Conservation (phyloP, 1,140 invertebrate genomes). For the Oncopodura yosiiana region DNA sequence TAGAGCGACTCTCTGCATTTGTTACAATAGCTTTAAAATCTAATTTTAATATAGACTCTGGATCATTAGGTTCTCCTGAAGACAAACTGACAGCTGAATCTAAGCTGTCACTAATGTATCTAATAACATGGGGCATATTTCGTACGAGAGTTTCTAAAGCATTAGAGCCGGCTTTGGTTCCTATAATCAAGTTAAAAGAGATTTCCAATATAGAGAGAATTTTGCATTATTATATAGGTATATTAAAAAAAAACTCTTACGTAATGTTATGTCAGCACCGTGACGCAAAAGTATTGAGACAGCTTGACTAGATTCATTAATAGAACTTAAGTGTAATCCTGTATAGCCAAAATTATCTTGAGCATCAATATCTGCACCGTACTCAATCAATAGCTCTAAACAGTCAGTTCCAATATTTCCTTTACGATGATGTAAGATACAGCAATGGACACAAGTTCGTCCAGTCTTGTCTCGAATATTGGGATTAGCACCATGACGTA, state of each 20-base stretch:
- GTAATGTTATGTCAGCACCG: conserved; percentile 7
- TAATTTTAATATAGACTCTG: conserved; percentile 66
- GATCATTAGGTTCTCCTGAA: conserved; percentile 67
- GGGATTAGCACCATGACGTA: conserved; percentile 14
- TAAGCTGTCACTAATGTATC: conserved; percentile 46
- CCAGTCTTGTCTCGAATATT: conserved; percentile 40
- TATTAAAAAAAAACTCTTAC: neutral
- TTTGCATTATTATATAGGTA: neutral
- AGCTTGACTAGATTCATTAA: conserved; percentile 67
- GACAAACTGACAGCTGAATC: conserved; percentile 62
- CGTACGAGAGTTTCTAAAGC: conserved; percentile 68
- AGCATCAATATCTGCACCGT: conserved; percentile 63
- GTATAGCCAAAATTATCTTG: conserved; percentile 80
- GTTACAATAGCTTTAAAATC: conserved; percentile 46
- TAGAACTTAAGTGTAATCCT: conserved; percentile 72
- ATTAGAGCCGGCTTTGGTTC: conserved; percentile 69
- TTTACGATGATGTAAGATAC: too few relatives aligned
- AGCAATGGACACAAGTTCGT: conserved; percentile 56
- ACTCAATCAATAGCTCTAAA: conserved; percentile 39
- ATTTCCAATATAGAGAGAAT: neutral
- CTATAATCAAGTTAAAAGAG: conserved; percentile 32
- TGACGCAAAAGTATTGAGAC: conserved; percentile 47
- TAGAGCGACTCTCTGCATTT: neutral
- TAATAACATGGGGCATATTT: conserved; percentile 53
- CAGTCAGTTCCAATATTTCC: too few relatives aligned